Evolutionary conservation across 2,797 vertebrate species (phyloP), one percentile per base, ranked within the genome.

Genomic region (Numenius phaeopus): DNA sequence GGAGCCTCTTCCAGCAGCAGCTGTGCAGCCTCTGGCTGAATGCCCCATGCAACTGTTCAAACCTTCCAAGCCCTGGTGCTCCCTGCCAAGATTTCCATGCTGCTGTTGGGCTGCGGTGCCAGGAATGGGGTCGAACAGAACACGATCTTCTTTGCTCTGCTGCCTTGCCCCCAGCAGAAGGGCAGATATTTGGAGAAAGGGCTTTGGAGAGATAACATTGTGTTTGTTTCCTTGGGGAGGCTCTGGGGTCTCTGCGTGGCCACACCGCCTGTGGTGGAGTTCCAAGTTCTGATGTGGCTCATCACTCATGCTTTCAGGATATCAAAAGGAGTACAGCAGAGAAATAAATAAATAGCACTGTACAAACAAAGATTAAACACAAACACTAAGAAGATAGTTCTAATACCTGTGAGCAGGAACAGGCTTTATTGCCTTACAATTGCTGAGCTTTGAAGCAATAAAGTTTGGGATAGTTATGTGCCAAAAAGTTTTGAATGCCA

Each of bases 1-100:
- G 44, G 52, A 94, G 37, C 58, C 77, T 69, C 86, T 83, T 95
- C 67, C 88, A 81, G 78, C 75, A 67, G 84, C 91, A 96, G 94
- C 92, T 94, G 90, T 89, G 71, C 89, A 80, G 91, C 71, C 71
- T 59, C 80, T 79, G 91, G 87, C 87, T 62, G 50, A 0, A 7
- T 47, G 80, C 85, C 86, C 58, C n/a, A 5, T 29, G 61, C 77
- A 88, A 61, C 67, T 67, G 44, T 65, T 94, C 19, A 49, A 44
- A 42, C 0, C 1, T 73, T 84, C 78, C 69, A 30, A 73, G 80
- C 7, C 0, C 83, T 16, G 11, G 11, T 2, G 9, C n/a, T 90
- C 78, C 39, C 57, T 88, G 83, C 91, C 70, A 89, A 79, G 67
- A 70, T 84, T 83, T 76, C 87, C 87, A 16, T 40, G 62, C 81